Percentiles rank a stretch among this genome's conserved stretches.
Conservation (phyloP, 2,888 invertebrate species). For the Pyrrhosoma nymphula region DNA sequence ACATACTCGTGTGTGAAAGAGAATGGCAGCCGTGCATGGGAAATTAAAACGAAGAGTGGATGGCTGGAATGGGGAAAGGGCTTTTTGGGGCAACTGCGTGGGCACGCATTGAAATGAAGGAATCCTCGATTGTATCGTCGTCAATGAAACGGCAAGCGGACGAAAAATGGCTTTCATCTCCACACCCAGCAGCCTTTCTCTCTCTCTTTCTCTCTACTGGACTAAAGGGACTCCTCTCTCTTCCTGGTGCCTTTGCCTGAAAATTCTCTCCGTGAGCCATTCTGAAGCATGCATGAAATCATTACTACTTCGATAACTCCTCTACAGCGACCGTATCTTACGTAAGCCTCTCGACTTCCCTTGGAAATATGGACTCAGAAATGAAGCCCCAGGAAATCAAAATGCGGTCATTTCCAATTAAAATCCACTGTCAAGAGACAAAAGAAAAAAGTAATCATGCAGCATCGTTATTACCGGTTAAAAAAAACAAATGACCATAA, state of each 20-base stretch:
- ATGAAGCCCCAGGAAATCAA: no score
- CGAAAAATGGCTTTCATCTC: not conserved
- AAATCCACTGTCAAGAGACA: no score
- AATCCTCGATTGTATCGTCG: not conserved
- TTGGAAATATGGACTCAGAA: no score
- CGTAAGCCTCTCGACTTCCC: not conserved
- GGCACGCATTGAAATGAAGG: not conserved
- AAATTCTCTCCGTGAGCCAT: not conserved
- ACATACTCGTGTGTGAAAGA: not conserved
- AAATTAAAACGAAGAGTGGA: not conserved
- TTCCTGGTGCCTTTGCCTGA: not conserved
- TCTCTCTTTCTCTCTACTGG: not conserved
- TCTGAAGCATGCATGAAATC: not conserved
- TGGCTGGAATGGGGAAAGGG: not conserved
- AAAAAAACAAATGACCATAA: no score
- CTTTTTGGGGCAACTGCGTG: not conserved
- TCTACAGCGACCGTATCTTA: not conserved
- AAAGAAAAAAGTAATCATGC: no score
- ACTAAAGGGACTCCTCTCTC: not conserved
- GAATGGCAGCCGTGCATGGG: not conserved
- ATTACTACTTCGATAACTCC: not conserved
- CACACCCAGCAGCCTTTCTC: no score
- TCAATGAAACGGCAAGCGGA: not conserved
- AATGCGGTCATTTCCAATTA: no score
- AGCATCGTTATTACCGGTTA: no score